Percentiles rank a stretch among this genome's conserved stretches.
These are phyloP conservation scores for Pocota personata DNA, from an alignment of 2,888 invertebrate species.

Conservation along the genomic window DNA sequence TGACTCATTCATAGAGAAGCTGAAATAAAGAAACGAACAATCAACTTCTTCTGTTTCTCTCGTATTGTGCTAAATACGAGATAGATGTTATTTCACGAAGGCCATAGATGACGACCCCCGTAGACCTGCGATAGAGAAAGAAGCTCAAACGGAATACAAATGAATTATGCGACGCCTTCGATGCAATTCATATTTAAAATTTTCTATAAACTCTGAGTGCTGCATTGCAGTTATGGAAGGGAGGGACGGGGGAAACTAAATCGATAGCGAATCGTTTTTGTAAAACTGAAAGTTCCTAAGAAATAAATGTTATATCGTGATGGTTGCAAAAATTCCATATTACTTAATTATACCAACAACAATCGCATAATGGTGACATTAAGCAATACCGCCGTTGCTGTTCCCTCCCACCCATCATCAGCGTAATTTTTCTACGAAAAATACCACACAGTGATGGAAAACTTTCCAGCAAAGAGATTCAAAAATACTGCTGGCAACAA, in stretches of 20 bases:
- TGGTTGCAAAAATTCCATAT: conserved; percentile 4
- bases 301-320: conserved; percentile 1
- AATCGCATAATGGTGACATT: conserved; percentile 19
- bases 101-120: conserved; percentile 6
- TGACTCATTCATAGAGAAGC: conserved; percentile 25
- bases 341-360: conserved; percentile 17
- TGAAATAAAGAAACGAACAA: neutral
- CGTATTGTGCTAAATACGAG: conserved; percentile 24
- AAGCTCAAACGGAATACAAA: neutral
- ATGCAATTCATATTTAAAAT: neutral
- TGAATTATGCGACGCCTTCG: conserved; percentile 4
- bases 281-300: neutral
- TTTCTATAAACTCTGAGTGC: neutral
- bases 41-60: conserved; percentile 1
- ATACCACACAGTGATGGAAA: conserved; percentile 30
- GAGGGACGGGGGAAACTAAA: neutral
- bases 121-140: conserved; percentile 5
- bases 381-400: conserved; percentile 1
- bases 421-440: conserved; percentile 23
- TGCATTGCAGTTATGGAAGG: conserved; percentile 29
- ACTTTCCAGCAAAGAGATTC: conserved; percentile 29
- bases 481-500: neutral
- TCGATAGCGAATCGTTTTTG: neutral
- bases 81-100: conserved; percentile 6
- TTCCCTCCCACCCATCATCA: conserved; percentile 4